phyloP scores from a whole-genome alignment of 2,888 invertebrate species.

The Eupithecia subfuscata region DNA sequence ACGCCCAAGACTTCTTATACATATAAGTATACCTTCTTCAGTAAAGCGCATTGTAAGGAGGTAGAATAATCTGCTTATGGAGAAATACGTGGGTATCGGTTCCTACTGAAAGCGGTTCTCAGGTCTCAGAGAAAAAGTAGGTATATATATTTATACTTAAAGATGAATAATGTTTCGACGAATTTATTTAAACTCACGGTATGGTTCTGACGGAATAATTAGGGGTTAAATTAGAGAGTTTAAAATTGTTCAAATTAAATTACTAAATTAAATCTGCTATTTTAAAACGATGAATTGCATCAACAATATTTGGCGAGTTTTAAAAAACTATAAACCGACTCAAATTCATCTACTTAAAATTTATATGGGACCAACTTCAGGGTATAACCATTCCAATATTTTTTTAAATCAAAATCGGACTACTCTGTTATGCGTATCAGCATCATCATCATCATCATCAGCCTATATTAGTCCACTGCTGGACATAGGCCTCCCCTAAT shows the following conservation, averaged over 20 bases:
- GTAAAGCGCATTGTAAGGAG: conserved; percentile 2
- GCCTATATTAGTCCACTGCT: no score
- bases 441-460: no score
- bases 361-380: no score
- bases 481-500: no score
- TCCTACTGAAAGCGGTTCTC: neutral
- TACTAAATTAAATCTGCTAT: no score
- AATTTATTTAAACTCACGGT: neutral
- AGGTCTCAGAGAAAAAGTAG: neutral
- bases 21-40: neutral
- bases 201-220: neutral
- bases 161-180: neutral
- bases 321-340: no score
- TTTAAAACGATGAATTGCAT: no score
- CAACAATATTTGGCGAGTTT: no score
- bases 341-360: no score
- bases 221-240: neutral
- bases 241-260: neutral
- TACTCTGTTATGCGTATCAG: no score
- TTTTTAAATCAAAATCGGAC: no score
- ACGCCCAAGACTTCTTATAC: neutral
- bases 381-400: no score
- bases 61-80: neutral
- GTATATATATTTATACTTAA: neutral
- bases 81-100: conserved; percentile 1